These are phyloP conservation scores for Piliocolobus tephrosceles DNA, from an alignment of 2,113 vertebrate genomes.

Conservation along the genomic window DNA sequence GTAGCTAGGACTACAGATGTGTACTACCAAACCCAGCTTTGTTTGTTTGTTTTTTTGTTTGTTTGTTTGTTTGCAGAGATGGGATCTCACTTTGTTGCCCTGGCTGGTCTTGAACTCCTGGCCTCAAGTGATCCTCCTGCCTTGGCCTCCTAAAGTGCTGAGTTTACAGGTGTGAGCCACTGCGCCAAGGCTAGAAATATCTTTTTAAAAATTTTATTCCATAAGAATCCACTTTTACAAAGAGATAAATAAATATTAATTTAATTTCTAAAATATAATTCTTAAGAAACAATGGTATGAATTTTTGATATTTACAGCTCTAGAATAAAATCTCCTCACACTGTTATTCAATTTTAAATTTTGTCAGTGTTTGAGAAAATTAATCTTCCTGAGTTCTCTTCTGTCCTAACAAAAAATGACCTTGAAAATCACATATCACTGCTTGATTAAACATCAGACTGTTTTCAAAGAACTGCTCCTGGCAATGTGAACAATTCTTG, in stretches of 20 bases:
- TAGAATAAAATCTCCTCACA: slow-evolving; percentile 44
- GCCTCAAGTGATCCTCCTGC: too few species aligned
- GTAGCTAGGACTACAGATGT: too few species aligned
- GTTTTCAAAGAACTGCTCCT: slow-evolving; percentile 43
- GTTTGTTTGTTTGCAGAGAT: too few species aligned
- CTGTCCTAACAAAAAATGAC: slow-evolving; percentile 54
- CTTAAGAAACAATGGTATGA: background rate
- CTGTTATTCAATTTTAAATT: slow-evolving; percentile 34
- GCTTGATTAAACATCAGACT: slow-evolving; percentile 66
- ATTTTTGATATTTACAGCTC: slow-evolving; percentile 2
- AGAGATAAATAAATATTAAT: background rate
- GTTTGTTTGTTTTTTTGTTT: too few species aligned
- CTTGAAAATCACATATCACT: slow-evolving; percentile 49
- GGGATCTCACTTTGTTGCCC: too few species aligned
- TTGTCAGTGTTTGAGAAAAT: slow-evolving; percentile 49
- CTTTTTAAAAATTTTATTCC: background rate
- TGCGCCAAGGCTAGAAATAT: background rate
- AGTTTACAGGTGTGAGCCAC: too few species aligned
- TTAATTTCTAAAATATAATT: slow-evolving; percentile 29
- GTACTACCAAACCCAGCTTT: too few species aligned
- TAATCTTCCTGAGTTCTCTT: slow-evolving; percentile 45
- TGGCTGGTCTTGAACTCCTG: too few species aligned
- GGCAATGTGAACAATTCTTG: slow-evolving; percentile 59
- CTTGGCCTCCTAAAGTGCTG: too few species aligned
- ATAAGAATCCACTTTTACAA: slow-evolving; percentile 7